Evolutionary conservation across 2,113 vertebrate species (phyloP).

Genomic region (Nesoenas mayeri): DNA sequence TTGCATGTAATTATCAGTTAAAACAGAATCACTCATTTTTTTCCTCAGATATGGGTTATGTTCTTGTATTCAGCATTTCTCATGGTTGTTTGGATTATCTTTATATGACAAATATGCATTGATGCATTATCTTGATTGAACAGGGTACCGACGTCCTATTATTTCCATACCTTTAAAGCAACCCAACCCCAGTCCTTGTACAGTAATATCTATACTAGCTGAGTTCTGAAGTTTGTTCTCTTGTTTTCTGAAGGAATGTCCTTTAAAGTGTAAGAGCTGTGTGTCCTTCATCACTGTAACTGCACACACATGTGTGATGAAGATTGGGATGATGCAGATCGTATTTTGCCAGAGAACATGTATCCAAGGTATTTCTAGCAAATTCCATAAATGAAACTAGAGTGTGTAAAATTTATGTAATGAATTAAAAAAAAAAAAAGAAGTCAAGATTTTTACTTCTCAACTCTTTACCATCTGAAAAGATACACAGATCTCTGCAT

Average conservation of each 20-base stretch:
- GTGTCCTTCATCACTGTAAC: background rate
- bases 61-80: background rate
- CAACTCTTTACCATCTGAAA: rapidly evolving
- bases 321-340: background rate
- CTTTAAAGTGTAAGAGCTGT: background rate
- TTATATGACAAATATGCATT: background rate
- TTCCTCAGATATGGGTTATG: background rate
- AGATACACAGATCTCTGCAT: background rate
- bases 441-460: background rate
- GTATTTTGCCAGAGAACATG: background rate
- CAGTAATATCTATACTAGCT: background rate
- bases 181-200: background rate
- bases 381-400: background rate
- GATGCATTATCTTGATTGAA: background rate
- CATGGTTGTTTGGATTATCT: background rate
- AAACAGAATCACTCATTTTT: background rate
- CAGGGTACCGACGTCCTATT: background rate
- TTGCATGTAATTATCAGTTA: background rate
- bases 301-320: background rate
- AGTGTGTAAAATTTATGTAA: background rate
- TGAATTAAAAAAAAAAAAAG: background rate
- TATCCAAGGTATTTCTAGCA: background rate
- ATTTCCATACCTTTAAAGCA: background rate
- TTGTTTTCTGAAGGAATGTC: background rate
- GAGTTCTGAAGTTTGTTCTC: background rate